Conservation (phyloP, 2,888 invertebrate genomes). For the Plebejus anna region DNA sequence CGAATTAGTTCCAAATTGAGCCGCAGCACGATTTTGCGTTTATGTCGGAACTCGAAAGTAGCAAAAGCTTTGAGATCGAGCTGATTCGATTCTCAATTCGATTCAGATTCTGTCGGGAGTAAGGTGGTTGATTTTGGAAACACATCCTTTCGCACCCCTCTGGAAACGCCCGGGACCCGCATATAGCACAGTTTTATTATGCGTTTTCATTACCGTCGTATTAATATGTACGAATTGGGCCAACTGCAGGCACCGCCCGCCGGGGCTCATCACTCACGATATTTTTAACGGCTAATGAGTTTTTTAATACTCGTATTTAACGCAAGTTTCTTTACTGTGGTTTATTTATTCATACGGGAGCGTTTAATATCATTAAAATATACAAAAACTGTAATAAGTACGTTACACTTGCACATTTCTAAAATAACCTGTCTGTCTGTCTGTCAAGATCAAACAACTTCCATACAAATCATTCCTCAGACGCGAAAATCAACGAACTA, state of each 20-base stretch:
- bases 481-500: too few species aligned
- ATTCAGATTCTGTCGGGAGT: too few species aligned
- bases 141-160: neutral
- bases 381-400: neutral
- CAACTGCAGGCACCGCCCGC: slow-evolving; percentile 8
- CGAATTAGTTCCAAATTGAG: too few species aligned
- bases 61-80: too few species aligned
- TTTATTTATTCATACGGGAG: neutral
- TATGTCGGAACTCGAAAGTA: too few species aligned
- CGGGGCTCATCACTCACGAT: slow-evolving; percentile 16
- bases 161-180: slow-evolving; percentile 10
- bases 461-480: too few species aligned
- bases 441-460: too few species aligned
- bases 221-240: slow-evolving; percentile 28
- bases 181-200: slow-evolving; percentile 6
- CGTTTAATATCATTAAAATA: neutral
- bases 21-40: too few species aligned
- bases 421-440: too few species aligned
- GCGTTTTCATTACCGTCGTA: slow-evolving; percentile 21
- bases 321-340: neutral
- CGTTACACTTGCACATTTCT: too few species aligned
- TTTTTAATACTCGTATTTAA: slow-evolving; percentile 4
- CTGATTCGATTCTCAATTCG: too few species aligned
- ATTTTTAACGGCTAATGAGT: slow-evolving; percentile 10
- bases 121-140: neutral